phyloP scores from a whole-genome alignment of 1,140 invertebrate species.

The Physella acuta region DNA sequence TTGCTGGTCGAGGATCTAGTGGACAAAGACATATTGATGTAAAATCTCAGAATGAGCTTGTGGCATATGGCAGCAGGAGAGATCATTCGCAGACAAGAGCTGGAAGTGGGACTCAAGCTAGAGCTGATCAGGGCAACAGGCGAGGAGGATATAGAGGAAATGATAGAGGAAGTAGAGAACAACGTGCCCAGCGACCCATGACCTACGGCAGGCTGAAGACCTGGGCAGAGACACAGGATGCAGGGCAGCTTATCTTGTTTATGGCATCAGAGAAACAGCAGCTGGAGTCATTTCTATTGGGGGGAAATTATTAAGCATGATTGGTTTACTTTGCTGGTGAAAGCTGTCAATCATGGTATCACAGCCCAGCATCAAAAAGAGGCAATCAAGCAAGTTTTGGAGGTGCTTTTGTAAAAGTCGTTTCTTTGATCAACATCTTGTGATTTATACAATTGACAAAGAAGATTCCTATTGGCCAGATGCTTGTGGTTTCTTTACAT shows the following conservation, averaged over 20 bases:
- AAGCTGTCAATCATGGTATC: background rate
- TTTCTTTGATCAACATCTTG: background rate
- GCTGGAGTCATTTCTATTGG: background rate
- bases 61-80: background rate
- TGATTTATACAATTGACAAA: background rate
- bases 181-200: too few relatives aligned
- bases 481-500: background rate
- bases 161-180: too few relatives aligned
- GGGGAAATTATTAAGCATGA: background rate
- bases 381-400: background rate
- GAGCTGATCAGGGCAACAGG: too few relatives aligned
- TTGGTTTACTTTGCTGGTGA: background rate
- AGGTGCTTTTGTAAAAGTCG: background rate
- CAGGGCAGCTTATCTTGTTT: constrained; percentile 6
- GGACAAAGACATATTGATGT: background rate
- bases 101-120: too few relatives aligned
- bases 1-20: background rate
- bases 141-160: too few relatives aligned
- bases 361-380: constrained; percentile 5
- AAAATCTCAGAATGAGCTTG: background rate
- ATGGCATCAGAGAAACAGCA: constrained; percentile 6
- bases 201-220: constrained; percentile 5
- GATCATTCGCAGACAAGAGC: too few relatives aligned
- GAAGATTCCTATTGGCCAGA: background rate
- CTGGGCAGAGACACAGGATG: constrained; percentile 3